Evolutionary conservation across 64 coral and sea anemone species (phyloP), one percentile per base, ranked within the genome.

Genomic region (Montipora foliosa): DNA sequence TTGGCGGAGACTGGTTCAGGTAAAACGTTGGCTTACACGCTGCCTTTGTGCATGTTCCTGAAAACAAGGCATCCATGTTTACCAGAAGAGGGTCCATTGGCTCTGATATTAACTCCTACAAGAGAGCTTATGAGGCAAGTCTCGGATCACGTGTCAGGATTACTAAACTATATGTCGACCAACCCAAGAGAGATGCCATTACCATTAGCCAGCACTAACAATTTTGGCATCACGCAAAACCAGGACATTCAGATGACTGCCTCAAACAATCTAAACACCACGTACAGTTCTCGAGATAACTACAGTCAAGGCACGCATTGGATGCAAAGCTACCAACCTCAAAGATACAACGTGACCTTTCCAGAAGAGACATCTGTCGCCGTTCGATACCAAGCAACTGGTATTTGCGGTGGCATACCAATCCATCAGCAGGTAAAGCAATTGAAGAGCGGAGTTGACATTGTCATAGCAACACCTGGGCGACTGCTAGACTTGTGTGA

Each of bases 101-200:
- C 89, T 17, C 93, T 99, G 17, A 90, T 99, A 66, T 72, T 99
- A 67, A 93, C 95, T 44, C 98, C 98, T 25, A 99, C 98, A 45
- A 84, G 98, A 84, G 98, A 99, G 75, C 92, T 99, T 17, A 96
- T 99, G 95, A 95, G 96, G 76, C 98, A 99, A 82, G 89, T 99
- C 4, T 92, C 51, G 44, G 89, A 93, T 47, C 76, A 96, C 79
- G 78, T 96, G 46, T 71, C 62, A 15, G 92, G 73, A 49, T 59
- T 96, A 21, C 64, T 98, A 25, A 46, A 79, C 8, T 66, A 44
- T 64, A 53, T 93, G 45, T 44, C 14, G 44, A 5, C 15, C 17
- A 48, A 16, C 1, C 14, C 82, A 22, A 71, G 0, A 4, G 81
- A 47, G 12, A 67, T 8, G 13, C 8, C 44, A 10, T 84, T 80